Base-by-base conservation (phyloP, 2,888 invertebrate genomes). In the Timema cristinae region DNA sequence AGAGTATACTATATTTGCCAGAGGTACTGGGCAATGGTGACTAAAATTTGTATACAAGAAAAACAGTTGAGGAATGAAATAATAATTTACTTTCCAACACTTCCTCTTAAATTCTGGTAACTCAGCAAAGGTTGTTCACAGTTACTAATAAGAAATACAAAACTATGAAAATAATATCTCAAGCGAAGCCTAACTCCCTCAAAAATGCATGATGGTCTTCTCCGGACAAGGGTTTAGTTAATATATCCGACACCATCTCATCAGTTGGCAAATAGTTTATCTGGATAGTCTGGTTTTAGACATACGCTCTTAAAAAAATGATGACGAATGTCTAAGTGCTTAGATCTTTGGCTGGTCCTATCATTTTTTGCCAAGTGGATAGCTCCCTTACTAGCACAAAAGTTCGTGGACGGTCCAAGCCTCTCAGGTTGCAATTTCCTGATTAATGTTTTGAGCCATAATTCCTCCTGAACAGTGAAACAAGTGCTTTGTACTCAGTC, bases 331-430 rank as follows among this genome's bases (percentile, higher is more conserved):
- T 32, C 32, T 32, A 32, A 2, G 32, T 32, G 32, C 32, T 32
- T 32, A 32, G 32, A 32, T 32, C 32, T 32, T 59, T 59, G 9
- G n/a, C 59, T 59, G 6, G 59, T 59, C 10, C 10, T 9, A n/a
- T 13, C 32, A n/a, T 59, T 59, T 11, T 59, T 7, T n/a, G 59
- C 59, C 59, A 59, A 59, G 13, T 59, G 59, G 15, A 59, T 59
- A 11, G 59, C 59, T 13, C 15, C 59, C 13, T 59, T 59, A 59
- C 1, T 59, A 13, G 10, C 59, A 5, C n/a, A 59, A 9, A 16
- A 59, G 9, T 5, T n/a, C 6, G 7, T n/a, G n/a, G 9, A 56
- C 16, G 15, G 59, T 5, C n/a, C 6, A 32, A n/a, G 15, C 5
- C 32, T 9, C 2, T 4, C 32, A 32, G 32, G 32, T 2, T 32